Evolutionary conservation across 2,113 vertebrate species (phyloP).

Genomic region (Thryonomys swinderianus): DNA sequence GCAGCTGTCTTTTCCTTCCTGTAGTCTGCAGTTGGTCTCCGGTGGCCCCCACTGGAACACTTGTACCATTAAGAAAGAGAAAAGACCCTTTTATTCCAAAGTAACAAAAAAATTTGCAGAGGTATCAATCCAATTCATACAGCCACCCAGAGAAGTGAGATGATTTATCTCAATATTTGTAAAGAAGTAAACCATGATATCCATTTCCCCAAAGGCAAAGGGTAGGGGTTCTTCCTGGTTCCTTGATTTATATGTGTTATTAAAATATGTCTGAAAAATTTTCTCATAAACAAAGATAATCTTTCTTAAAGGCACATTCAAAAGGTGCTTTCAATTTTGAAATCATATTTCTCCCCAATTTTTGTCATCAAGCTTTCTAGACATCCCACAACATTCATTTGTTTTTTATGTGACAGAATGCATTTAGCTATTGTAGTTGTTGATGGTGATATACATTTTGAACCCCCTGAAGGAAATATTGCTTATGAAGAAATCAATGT

Average conservation of each 20-base stretch:
- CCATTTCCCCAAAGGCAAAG: constrained; percentile 7
- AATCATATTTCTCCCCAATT: background rate
- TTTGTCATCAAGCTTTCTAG: background rate
- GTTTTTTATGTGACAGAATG: background rate
- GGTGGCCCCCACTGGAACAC: background rate
- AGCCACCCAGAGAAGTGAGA: background rate
- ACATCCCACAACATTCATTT: background rate
- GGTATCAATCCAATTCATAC: background rate
- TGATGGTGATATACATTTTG: background rate
- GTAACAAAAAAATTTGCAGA: background rate
- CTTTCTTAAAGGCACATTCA: background rate
- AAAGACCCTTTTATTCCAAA: background rate
- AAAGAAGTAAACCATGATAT: background rate
- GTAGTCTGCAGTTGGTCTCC: background rate
- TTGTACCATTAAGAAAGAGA: background rate
- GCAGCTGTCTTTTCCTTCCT: background rate
- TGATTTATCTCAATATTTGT: background rate
- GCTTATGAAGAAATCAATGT: background rate
- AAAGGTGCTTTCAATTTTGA: background rate
- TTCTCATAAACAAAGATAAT: background rate
- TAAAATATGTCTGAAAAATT: background rate
- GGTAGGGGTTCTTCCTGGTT: background rate
- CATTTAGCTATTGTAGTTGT: background rate
- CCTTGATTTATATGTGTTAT: background rate
- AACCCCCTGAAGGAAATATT: background rate